Evolutionary conservation across 2,113 vertebrate genomes (phyloP).

Genomic region (Jacana jacana): DNA sequence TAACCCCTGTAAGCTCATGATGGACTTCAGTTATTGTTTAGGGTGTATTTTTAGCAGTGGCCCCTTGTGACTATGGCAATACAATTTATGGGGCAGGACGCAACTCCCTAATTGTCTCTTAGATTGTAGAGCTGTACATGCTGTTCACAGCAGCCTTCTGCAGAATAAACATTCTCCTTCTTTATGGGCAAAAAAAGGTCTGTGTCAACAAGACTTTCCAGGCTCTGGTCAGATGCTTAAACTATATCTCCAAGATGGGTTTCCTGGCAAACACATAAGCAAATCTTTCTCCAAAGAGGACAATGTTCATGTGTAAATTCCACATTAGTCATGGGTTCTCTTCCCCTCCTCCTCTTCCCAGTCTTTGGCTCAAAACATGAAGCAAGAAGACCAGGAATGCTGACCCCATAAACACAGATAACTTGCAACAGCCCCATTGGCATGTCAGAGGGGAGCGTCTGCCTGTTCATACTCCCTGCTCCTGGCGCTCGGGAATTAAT

Average conservation of each 20-base stretch:
- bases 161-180: conserved; percentile 25
- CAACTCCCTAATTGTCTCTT: neutral
- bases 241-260: neutral
- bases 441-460: neutral
- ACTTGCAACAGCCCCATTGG: neutral
- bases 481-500: neutral
- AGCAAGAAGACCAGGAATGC: neutral
- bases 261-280: conserved; percentile 13
- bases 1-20: neutral
- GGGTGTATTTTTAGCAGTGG: neutral
- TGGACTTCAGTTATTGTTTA: neutral
- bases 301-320: neutral
- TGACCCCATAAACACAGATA: neutral
- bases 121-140: neutral
- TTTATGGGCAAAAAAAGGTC: neutral
- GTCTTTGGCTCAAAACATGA: neutral
- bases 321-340: neutral
- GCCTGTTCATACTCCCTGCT: neutral
- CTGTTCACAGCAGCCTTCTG: neutral
- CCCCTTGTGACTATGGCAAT: neutral
- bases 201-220: neutral
- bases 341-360: neutral
- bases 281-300: neutral
- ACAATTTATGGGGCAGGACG: neutral
- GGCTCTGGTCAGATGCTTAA: neutral